Evolutionary conservation across 2,888 invertebrate species (phyloP).

Genomic region (Thymelicus acteon): DNA sequence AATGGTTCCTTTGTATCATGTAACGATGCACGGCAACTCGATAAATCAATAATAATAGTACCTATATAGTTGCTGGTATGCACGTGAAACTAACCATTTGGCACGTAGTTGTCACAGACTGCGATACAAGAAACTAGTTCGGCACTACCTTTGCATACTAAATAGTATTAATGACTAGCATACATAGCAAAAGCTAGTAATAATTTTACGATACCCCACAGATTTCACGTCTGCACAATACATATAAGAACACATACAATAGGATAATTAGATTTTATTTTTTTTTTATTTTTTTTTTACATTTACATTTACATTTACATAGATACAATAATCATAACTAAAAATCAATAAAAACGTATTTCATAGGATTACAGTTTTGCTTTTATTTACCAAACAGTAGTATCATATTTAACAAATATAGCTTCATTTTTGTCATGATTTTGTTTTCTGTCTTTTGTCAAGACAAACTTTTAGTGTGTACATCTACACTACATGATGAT

Average conservation of each 20-base stretch:
- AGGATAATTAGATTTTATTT: not conserved
- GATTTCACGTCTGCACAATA: not conserved
- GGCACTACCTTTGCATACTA: not conserved
- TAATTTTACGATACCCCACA: not conserved
- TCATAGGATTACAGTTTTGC: not conserved
- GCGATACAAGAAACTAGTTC: not conserved
- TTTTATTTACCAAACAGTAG: not conserved
- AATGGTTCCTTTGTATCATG: not conserved
- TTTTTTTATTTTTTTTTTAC: too few relatives aligned
- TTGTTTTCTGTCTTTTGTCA: not conserved
- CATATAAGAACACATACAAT: not conserved
- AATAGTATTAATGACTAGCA: not conserved
- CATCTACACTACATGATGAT: too few relatives aligned
- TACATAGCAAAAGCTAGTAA: not conserved
- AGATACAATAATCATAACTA: not conserved
- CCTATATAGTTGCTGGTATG: not conserved
- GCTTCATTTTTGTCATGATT: not conserved
- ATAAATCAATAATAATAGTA: not conserved
- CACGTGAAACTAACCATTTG: slow-evolving; percentile 6
- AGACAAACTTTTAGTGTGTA: too few relatives aligned
- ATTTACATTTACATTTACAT: too few relatives aligned
- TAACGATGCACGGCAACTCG: slow-evolving; percentile 1
- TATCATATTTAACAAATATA: not conserved
- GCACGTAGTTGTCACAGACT: slow-evolving; percentile 3
- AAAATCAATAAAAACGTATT: not conserved